Conservation (phyloP, 2,113 vertebrate species). For the Leptocoma aspasia region DNA sequence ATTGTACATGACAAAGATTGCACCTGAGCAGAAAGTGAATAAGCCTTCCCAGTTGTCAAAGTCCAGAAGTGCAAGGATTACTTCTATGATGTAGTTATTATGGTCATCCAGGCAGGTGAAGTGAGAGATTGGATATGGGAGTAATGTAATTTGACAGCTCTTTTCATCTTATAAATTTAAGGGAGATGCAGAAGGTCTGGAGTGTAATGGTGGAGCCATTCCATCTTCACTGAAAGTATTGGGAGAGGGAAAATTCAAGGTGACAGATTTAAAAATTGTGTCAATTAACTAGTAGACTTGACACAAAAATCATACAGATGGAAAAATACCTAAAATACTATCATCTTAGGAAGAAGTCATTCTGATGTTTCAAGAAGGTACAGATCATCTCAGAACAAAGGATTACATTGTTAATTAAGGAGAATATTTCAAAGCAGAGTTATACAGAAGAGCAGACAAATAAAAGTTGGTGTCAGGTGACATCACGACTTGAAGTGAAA, state of each 20-base stretch:
- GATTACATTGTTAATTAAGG: conserved; percentile 41
- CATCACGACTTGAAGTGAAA: background rate
- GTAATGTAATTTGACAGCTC: conserved; percentile 47
- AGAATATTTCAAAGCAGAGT: conserved; percentile 26
- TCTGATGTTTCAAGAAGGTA: conserved; percentile 26
- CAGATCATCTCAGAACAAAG: background rate
- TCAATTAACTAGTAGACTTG: conserved; percentile 33
- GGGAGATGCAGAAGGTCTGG: background rate
- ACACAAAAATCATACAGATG: conserved; percentile 30
- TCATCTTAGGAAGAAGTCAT: background rate
- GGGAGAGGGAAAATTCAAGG: background rate
- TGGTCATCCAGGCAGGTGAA: conserved; percentile 34
- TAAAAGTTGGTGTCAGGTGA: background rate
- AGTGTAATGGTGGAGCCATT: background rate
- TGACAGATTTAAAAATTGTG: conserved; percentile 49
- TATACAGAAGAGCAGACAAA: background rate
- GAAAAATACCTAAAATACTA: conserved; percentile 23
- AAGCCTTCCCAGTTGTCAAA: background rate
- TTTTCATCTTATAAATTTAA: conserved; percentile 25
- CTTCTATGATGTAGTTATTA: conserved; percentile 22
- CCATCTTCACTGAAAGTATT: conserved; percentile 3
- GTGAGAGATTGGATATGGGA: background rate
- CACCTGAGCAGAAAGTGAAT: conserved; percentile 29
- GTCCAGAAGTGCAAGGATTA: conserved; percentile 6
- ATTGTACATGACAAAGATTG: conserved; percentile 28